Base-by-base conservation (phyloP, 1,140 invertebrate genomes). In the Tetragonula clypearis region DNA sequence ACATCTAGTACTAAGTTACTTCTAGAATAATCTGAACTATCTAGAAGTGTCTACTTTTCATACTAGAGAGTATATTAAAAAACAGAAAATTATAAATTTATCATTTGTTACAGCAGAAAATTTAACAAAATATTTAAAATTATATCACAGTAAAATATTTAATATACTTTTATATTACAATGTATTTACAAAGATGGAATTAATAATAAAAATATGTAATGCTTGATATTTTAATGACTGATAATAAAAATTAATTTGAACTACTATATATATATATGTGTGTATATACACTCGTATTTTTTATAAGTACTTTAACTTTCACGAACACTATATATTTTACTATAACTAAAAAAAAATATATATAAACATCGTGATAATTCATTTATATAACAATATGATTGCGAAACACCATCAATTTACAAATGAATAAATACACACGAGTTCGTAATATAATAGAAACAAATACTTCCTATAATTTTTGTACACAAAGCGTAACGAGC, bases 11-110 rank as follows among this genome's bases (percentile, higher is more conserved):
- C 65, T 30, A 68, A 53, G 26, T 62, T 58, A 66, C 9, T 84
- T 85, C 2, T 68, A 69, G 15, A 82, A 76, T 75, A 85, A 72
- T 79, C 21, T 69, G 1, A 71, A 30, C 23, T 60, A 2, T 8
- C 1, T 77, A 11, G 2, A 69, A 71, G 1, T 66, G 55, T 58
- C 17, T 5, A 58, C 2, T 68, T 60, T n/a, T 23, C 0, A 23
- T 6, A 26, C 21, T 4, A 6, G 15, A 26, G 2, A 71, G 14
- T 23, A 49, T 26, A 19, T 73, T 26, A 73, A 79, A 62, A 12
- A 53, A 3, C 3, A 60, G 0, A 35, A 60, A 77, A 58, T 41
- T 30, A 23, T 8, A 1, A 75, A 58, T 56, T 65, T 49, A 79
- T 35, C 1, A 77, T 62, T 60, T 58, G 21, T 14, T 19, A 1